Evolutionary conservation across 2,797 vertebrate species (phyloP).

Genomic region (Protonibea diacanthus): DNA sequence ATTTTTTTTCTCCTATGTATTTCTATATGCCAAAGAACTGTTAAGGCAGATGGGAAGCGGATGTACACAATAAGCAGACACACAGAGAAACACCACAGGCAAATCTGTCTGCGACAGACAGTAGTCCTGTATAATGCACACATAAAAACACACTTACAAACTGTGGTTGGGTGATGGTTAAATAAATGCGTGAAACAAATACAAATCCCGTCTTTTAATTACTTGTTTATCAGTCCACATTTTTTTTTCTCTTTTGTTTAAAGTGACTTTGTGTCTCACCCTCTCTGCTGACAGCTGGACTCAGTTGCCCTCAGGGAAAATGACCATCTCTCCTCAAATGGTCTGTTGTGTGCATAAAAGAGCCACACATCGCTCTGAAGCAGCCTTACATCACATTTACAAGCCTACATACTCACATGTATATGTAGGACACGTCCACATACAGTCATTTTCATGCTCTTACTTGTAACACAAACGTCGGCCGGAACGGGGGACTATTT

Average conservation of each 20-base stretch:
- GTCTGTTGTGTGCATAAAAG: slow-evolving; percentile 28
- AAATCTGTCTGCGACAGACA: neutral
- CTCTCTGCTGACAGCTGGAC: slow-evolving; percentile 61
- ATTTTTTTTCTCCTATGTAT: neutral
- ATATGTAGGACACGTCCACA: slow-evolving; percentile 22
- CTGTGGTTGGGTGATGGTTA: neutral
- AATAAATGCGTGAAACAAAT: neutral
- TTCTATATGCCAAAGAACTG: slow-evolving; percentile 5
- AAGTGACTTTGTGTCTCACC: slow-evolving; percentile 27
- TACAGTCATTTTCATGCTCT: slow-evolving; percentile 10
- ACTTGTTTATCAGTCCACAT: neutral
- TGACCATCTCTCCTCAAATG: slow-evolving; percentile 36
- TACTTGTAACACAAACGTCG: slow-evolving; percentile 9
- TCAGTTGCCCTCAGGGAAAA: slow-evolving; percentile 33
- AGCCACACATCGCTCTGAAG: slow-evolving; percentile 16
- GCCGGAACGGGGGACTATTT: slow-evolving; percentile 43
- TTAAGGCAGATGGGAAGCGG: slow-evolving; percentile 20
- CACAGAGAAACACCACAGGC: slow-evolving; percentile 4
- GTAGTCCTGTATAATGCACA: neutral
- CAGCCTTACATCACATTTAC: neutral
- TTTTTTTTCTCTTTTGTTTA: slow-evolving; percentile 1
- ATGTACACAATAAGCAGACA: neutral
- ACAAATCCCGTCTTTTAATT: neutral
- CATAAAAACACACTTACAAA: neutral
- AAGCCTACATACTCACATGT: slow-evolving; percentile 7